Base-by-base conservation (phyloP, 2,113 vertebrate genomes). In the Blennius ocellaris region DNA sequence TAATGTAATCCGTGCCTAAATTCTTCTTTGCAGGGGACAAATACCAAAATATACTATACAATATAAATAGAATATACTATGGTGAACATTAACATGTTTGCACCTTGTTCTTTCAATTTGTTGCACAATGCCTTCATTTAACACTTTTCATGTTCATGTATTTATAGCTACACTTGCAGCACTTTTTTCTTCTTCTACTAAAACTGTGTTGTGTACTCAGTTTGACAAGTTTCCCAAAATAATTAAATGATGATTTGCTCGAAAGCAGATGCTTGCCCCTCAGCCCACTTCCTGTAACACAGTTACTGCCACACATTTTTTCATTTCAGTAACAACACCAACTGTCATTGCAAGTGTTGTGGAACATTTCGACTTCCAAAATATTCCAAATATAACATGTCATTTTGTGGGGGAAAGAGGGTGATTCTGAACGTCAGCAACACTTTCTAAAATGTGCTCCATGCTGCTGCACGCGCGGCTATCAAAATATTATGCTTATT, bases 261-360 rank as follows among this genome's bases (percentile, higher is more conserved):
- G 21, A 30, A 30, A 30, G 21, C 21, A 30, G 21, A 30, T 30
- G 21, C 21, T 30, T 30, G 21, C 21, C 21, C 2, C 21, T 30
- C 2, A 30, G 21, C 21, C 21, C 21, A 30, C 21, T 30, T 30
- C 21, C 21, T 30, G 21, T 30, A 30, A 30, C 56, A 17, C 16
- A 64, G 16, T 17, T 36, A 58, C 36, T 12, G 5, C 47, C 30
- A 11, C 21, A 49, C 57, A 11, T 2, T 41, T 69, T 14, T 48
- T 17, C 44, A 60, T 73, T 73, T 71, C 39, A 65, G 53, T 57
- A 14, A 47, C 55, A 73, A 38, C 65, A 73, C 75, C 69, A 69
- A 80, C 71, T 73, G 68, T 63, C 74, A 66, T 48, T 69, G 59
- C 41, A 36, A 70, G 70, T 67, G 73, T 59, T 62, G 39, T 38